Percentiles rank a stretch among this genome's conserved stretches.
These are phyloP conservation scores for Melieria omissa DNA, from an alignment of 2,888 invertebrate species.

Conservation along the genomic window DNA sequence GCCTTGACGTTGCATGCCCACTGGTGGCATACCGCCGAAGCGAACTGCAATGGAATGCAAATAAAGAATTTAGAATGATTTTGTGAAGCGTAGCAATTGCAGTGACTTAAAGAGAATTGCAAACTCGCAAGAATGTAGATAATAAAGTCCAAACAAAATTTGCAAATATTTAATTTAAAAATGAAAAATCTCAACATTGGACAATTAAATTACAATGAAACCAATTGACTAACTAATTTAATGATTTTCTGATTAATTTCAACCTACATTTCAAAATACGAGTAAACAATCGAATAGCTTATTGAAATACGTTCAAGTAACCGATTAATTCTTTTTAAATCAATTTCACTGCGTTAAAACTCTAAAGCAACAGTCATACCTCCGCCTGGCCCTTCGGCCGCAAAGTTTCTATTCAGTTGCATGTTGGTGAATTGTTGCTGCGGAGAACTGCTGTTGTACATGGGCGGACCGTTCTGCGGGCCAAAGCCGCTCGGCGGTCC, in stretches of 20 bases:
- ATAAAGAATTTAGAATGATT: slow-evolving; percentile 7
- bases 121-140: too few relatives aligned
- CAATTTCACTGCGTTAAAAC: too few relatives aligned
- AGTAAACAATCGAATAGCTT: too few relatives aligned
- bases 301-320: too few relatives aligned
- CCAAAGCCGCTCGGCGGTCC: slow-evolving; percentile 58
- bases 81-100: background rate
- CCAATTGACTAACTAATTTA: too few relatives aligned
- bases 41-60: slow-evolving; percentile 53
- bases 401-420: slow-evolving; percentile 63
- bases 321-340: too few relatives aligned
- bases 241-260: too few relatives aligned
- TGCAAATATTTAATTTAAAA: too few relatives aligned
- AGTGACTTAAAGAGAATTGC: background rate
- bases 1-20: slow-evolving; percentile 66
- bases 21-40: slow-evolving; percentile 64
- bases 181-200: too few relatives aligned
- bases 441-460: slow-evolving; percentile 62
- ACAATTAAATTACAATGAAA: too few relatives aligned
- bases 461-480: slow-evolving; percentile 64
- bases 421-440: slow-evolving; percentile 64
- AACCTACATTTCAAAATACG: too few relatives aligned
- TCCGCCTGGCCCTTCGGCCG: slow-evolving; percentile 64
- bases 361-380: slow-evolving; percentile 42
- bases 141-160: too few relatives aligned